Conservation (phyloP, 2,113 vertebrate species). For the Ptyas mucosa region DNA sequence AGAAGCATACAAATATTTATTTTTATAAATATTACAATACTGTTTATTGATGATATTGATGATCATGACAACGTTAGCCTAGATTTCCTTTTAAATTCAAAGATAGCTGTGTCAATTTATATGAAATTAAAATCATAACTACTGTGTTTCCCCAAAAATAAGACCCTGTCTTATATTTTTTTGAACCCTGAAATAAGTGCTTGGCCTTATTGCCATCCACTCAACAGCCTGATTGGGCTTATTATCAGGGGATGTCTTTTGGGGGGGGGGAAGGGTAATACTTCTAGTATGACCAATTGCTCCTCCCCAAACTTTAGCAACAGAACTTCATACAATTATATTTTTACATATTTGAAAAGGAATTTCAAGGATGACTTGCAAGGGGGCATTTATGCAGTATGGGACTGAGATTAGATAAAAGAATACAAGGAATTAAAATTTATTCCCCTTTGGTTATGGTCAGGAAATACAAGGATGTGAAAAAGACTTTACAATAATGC, state of each 20-base stretch:
- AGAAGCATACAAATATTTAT: slow-evolving; percentile 19
- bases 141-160: too few species aligned
- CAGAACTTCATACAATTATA: background rate
- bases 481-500: slow-evolving; percentile 1
- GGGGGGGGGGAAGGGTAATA: background rate
- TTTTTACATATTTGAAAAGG: background rate
- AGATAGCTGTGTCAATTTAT: background rate
- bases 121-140: background rate
- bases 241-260: too few species aligned
- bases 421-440: background rate
- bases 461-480: background rate
- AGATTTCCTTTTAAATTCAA: background rate
- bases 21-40: background rate
- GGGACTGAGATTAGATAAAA: background rate
- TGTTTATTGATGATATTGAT: background rate
- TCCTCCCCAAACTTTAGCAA: background rate
- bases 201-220: too few species aligned
- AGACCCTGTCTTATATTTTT: too few species aligned
- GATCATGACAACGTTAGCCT: background rate
- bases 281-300: background rate
- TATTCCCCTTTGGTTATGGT: background rate
- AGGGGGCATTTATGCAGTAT: background rate
- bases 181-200: too few species aligned
- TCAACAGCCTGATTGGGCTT: too few species aligned
- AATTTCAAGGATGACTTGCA: background rate